Evolutionary conservation across 2,888 invertebrate species (phyloP), one percentile per base, ranked within the genome.

Genomic region (Ophion obscuratus): DNA sequence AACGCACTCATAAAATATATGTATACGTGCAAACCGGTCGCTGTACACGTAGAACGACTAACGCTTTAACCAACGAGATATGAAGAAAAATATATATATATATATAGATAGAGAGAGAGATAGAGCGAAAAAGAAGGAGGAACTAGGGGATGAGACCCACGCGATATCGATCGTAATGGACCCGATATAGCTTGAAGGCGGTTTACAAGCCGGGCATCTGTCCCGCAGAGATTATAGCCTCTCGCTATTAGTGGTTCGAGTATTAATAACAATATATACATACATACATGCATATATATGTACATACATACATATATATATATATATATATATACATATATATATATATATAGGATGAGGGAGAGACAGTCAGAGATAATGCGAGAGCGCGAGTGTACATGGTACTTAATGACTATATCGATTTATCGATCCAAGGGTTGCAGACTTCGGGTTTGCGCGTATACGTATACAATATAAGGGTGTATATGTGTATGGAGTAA

Each of bases 191-290:
- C 81, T 77, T 44, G 74, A 83, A 86, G 86, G 86, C 83, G 77
- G 83, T 83, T 86, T 83, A 85, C 86, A 83, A 78, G 86, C 86
- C 74, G 61, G 88, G 88, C 81, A 89, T 89, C 89, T 89, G 88
- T 90, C 89, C 88, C 83, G 87, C 89, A 77, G 86, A 90, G 88
- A 89, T 89, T 89, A 90, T 88, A 86, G 86, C 81, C 82, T 83
- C 84, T 79, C 76, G 80, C 88, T 88, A 88, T 89, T 88, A 89
- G 79, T 81, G 83, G 85, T 88, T 87, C 86, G 84, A 78, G 87
- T 88, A 89, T 90, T 90, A 90, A 90, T 89, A 89, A 87, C 70
- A 78, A 75, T 73, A 84, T 78, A 75, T 78, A 83, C 47, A 76
- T 81, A 47, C 68, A 66, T 78, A 20, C 27, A 68, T 66, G 66